Conservation (phyloP, 2,113 vertebrate species). For the Lampris megalopsis region DNA sequence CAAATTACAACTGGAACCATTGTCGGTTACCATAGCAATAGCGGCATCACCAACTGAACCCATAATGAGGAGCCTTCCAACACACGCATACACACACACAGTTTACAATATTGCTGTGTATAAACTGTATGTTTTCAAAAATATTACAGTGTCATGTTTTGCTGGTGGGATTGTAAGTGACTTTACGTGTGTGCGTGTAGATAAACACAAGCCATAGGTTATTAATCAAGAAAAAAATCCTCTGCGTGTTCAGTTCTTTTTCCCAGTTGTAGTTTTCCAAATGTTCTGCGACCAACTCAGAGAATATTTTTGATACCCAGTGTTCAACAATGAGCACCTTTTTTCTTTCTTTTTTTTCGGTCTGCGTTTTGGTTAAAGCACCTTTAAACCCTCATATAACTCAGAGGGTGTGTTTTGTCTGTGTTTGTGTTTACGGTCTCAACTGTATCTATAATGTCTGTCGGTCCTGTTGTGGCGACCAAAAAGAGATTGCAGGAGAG, state of each 20-base stretch:
- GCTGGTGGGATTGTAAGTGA: constrained; percentile 81
- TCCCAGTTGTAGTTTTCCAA: constrained; percentile 79
- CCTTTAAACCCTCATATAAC: constrained; percentile 77
- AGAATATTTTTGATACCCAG: constrained; percentile 95
- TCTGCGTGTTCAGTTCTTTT: constrained; percentile 86
- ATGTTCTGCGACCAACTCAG: constrained; percentile 91
- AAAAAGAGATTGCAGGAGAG: constrained; percentile 68
- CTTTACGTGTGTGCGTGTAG: constrained; percentile 86
- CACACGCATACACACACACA: constrained; percentile 42
- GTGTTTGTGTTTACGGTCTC: constrained; percentile 83
- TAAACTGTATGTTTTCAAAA: constrained; percentile 46
- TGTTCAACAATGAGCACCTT: constrained; percentile 63
- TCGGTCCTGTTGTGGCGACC: constrained; percentile 85
- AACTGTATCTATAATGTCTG: constrained; percentile 80
- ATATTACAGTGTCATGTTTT: constrained; percentile 30
- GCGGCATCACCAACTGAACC: constrained; percentile 37
- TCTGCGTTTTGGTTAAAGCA: constrained; percentile 72
- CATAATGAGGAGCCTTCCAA: constrained; percentile 44
- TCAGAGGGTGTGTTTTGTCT: constrained; percentile 69
- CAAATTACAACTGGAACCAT: constrained; percentile 63
- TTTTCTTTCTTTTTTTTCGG: neutral
- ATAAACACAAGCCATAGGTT: constrained; percentile 91
- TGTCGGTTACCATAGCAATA: constrained; percentile 78
- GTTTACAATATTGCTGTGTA: constrained; percentile 81
- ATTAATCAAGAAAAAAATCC: constrained; percentile 83